phyloP scores from a whole-genome alignment of 2,113 vertebrate genomes.

The Cinclus cinclus region DNA sequence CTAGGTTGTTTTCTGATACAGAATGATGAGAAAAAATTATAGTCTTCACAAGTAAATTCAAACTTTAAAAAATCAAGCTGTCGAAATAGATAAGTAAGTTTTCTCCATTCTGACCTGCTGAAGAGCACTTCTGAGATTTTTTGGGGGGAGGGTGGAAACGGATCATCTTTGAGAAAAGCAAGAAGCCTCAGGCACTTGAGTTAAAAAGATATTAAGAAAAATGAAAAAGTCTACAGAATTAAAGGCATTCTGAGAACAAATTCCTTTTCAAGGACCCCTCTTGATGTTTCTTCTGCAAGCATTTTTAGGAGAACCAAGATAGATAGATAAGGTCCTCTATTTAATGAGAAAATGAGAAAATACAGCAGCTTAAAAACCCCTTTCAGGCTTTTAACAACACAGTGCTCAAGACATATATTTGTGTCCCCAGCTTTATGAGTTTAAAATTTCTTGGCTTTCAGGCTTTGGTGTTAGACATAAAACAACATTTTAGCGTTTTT shows the following conservation, averaged over 20 bases:
- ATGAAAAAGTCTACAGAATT: not conserved
- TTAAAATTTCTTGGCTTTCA: not conserved
- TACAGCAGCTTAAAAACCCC: not conserved
- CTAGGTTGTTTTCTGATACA: not conserved
- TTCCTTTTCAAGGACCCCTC: not conserved
- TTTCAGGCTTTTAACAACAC: not conserved
- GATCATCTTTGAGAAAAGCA: not conserved
- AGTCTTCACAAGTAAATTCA: not conserved
- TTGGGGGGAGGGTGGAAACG: not conserved
- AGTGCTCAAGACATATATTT: not conserved
- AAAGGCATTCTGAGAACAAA: not conserved
- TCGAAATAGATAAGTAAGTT: too few relatives aligned
- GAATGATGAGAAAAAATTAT: not conserved
- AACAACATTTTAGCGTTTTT: not conserved
- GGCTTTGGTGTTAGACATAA: not conserved
- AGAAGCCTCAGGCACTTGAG: not conserved
- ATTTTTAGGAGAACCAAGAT: not conserved
- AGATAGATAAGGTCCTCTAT: not conserved
- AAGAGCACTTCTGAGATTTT: not conserved
- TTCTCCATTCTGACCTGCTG: not conserved
- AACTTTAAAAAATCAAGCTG: not conserved
- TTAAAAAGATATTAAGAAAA: not conserved
- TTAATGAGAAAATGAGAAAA: not conserved
- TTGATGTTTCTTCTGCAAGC: not conserved
- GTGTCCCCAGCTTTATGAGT: not conserved